Conservation (phyloP, 2,797 vertebrate species). For the Syndactyla subalaris region DNA sequence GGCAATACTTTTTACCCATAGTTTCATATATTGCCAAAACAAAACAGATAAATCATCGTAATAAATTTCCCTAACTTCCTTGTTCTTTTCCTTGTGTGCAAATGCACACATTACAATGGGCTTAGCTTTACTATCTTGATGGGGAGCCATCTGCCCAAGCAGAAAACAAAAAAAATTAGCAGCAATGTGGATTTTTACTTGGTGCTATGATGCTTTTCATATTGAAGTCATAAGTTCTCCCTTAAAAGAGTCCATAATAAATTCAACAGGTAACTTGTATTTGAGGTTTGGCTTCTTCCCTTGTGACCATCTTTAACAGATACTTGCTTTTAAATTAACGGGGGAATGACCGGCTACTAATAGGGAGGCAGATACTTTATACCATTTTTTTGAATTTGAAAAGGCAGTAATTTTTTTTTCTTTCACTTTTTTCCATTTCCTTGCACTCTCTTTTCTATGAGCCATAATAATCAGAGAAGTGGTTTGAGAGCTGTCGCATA, state of each 20-base stretch:
- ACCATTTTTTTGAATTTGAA: not conserved
- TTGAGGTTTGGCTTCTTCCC: conserved; percentile 29
- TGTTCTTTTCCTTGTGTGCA: not conserved
- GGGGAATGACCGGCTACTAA: conserved; percentile 22
- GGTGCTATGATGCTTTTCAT: not conserved
- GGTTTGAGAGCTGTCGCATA: conserved; percentile 71
- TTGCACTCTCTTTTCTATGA: not conserved
- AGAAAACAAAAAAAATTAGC: conserved; percentile 33
- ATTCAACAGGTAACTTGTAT: conserved; percentile 54
- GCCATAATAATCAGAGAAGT: conserved; percentile 72
- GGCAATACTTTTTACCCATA: not conserved
- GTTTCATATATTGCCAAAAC: not conserved
- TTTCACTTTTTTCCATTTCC: not conserved
- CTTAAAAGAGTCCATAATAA: conserved; percentile 17
- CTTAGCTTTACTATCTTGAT: conserved; percentile 2
- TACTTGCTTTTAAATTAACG: conserved; percentile 68
- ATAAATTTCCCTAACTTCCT: not conserved
- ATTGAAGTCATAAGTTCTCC: not conserved
- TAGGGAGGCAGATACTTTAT: not conserved
- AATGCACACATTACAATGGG: conserved; percentile 4
- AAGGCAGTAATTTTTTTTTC: conserved; percentile 17
- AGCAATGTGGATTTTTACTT: not conserved
- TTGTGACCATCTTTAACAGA: conserved; percentile 45
- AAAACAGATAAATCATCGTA: not conserved
- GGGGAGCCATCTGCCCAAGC: not conserved